Conservation (phyloP, 2,113 vertebrate species). For the Micromys minutus region DNA sequence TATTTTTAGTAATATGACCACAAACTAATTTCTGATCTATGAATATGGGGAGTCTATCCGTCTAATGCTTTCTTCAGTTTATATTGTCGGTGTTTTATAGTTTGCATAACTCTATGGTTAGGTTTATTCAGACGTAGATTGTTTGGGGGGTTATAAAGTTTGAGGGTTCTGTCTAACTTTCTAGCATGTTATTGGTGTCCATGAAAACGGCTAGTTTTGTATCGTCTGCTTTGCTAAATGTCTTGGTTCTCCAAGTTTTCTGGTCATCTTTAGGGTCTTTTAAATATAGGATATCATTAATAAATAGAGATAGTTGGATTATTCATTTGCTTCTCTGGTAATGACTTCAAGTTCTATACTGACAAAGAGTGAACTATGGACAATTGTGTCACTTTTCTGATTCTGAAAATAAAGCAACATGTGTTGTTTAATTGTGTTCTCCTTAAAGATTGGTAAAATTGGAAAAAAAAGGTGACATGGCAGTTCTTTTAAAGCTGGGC, state of each 20-base stretch:
- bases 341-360: neutral
- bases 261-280: neutral
- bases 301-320: neutral
- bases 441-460: neutral
- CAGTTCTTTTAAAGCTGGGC: too few relatives aligned
- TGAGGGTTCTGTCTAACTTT: neutral
- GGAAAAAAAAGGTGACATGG: too few relatives aligned
- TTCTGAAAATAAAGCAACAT: too few relatives aligned
- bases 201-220: neutral
- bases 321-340: neutral
- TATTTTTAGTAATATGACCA: neutral
- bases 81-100: neutral
- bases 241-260: neutral
- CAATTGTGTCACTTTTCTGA: neutral
- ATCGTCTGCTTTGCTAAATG: neutral
- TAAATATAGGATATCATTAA: neutral
- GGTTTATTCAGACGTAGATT: neutral
- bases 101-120: neutral
- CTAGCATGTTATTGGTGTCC: neutral
- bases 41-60: neutral
- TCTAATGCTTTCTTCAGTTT: neutral
- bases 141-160: neutral
- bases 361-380: neutral
- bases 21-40: neutral
- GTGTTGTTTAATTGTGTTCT: too few relatives aligned